Evolutionary conservation across 2,113 vertebrate genomes (phyloP), one percentile per base, ranked within the genome.

Genomic region (Tor tambroides): DNA sequence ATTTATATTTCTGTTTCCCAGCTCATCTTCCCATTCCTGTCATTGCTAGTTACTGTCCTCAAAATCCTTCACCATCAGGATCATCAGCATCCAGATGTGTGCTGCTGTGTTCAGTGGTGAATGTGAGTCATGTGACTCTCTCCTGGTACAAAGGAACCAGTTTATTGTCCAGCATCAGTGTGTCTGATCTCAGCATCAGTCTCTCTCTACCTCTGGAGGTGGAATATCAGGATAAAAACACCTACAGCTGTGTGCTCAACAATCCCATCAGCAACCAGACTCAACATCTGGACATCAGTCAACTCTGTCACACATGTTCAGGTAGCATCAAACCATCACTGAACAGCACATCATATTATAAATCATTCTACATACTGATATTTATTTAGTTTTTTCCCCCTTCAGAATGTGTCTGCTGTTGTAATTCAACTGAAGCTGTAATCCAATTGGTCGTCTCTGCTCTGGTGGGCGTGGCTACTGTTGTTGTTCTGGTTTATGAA

Each of bases 391-490:
- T 12, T 15, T n/a, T 69, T 35, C 1, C 3, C 4, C 5, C 26
- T 11, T 71, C 19, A 83, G 65, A 83, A 28, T 51, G 26, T 15
- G 41, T 71, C 65, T 23, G 43, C 81, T 83, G 81, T n/a, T 83
- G 81, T 54, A 30, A 21, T 32, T 7, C 43, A 0, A 32, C 28
- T 35, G 28, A 71, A 71, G 81, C 81, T 51, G 81, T n/a, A 15
- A 32, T 83, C 43, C 81, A 17, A 32, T 54, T 83, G 81, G 81
- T 32, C 10, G 4, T 83, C 4, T 83, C 63, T 15, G 63, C 19
- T 82, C 80, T 82, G 41, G 61, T 82, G 80, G 80, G 80, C 61
- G 15, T 82, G 80, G 61, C 80, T 65, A 71, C 46, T 23, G 43
- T 71, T 23, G 81, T 14, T 49, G 26, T 83, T 71, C 21, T 83